These are phyloP conservation scores for Cheirogaleus medius DNA, from an alignment of 2,113 vertebrate species.

Conservation along the genomic window DNA sequence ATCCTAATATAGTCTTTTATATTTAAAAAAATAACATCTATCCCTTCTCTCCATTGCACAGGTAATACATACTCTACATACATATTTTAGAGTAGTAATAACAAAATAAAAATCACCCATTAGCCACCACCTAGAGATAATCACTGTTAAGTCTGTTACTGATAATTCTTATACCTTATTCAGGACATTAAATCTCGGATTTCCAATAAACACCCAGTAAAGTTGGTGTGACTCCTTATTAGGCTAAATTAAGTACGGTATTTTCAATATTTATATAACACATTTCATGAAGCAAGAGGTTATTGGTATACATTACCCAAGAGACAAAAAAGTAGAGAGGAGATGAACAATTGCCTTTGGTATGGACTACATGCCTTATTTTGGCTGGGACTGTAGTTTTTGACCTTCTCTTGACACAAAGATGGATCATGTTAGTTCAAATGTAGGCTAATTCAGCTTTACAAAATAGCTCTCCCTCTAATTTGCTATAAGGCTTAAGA, in stretches of 20 bases:
- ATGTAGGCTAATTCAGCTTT: neutral
- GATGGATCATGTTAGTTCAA: neutral
- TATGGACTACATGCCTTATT: neutral
- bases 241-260: neutral
- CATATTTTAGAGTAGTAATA: neutral
- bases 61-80: neutral
- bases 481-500: neutral
- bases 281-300: neutral
- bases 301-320: neutral
- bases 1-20: neutral
- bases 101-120: slow-evolving; percentile 4
- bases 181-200: neutral
- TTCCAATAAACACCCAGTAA: neutral
- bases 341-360: neutral
- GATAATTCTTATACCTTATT: neutral
- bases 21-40: neutral
- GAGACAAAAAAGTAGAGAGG: neutral
- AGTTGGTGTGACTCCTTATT: neutral
- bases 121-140: neutral
- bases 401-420: neutral
- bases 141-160: neutral
- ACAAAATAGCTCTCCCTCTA: neutral
- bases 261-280: slow-evolving; percentile 29
- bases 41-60: neutral
- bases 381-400: neutral